phyloP scores from a whole-genome alignment of 2,797 vertebrate genomes.

The Tadarida brasiliensis region DNA sequence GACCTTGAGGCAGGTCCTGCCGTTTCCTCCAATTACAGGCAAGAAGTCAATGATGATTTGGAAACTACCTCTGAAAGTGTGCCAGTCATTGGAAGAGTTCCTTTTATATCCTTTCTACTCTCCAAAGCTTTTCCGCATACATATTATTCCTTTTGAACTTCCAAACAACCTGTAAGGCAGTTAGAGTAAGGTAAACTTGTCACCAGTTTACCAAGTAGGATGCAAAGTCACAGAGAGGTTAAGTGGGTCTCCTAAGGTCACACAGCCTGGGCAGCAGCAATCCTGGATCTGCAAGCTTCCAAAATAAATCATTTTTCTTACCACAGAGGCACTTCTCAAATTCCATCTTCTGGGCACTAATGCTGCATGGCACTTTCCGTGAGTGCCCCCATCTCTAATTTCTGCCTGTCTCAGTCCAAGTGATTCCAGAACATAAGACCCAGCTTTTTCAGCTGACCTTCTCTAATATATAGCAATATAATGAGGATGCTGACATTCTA shows the following conservation, averaged over 20 bases:
- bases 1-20: not conserved
- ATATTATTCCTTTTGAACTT: not conserved
- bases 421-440: constrained; percentile 24
- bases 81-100: not conserved
- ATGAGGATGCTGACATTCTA: not conserved
- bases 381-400: constrained; percentile 42
- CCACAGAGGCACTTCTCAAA: constrained; percentile 20
- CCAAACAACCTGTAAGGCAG: not conserved
- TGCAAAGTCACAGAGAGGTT: constrained; percentile 1
- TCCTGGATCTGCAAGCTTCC: not conserved
- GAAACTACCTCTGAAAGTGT: not conserved
- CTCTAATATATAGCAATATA: not conserved
- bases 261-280: not conserved
- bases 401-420: not conserved
- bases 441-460: constrained; percentile 39
- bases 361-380: not conserved
- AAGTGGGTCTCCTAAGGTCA: not conserved
- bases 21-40: not conserved
- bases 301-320: constrained; percentile 44
- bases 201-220: not conserved
- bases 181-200: not conserved
- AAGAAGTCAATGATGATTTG: not conserved
- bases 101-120: not conserved
- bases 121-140: not conserved
- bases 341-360: constrained; percentile 1